Evolutionary conservation across 2,888 invertebrate genomes (phyloP), one percentile per base, ranked within the genome.

Genomic region (Cosmopolites sordidus): DNA sequence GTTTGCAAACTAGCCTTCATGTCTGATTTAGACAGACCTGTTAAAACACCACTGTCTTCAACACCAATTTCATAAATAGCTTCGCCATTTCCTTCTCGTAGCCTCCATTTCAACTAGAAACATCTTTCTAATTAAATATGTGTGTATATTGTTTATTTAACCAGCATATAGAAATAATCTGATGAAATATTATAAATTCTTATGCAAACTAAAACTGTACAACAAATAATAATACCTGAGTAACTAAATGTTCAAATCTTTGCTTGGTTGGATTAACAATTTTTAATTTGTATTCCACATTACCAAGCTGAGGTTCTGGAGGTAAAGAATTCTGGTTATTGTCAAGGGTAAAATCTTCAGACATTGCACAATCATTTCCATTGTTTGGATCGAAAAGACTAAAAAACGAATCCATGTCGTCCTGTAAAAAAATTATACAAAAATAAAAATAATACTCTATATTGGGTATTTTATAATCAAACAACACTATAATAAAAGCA

Each of bases 51-150:
- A 66, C 87, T 89, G 75, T 93, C 94, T 53, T 92, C 86, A 1
- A 94, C 93, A 0, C 98, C 98, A 44, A 98, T 89, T 74, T 97
- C 95, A 76, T 99, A 99, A 58, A 99, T 92, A 0, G 97, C 97
- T 73, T 94, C 92, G 0, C 98, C 99, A 61, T 94, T 91, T 18
- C 99, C 94, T 74, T 95, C 94, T 0, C 92, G 83, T 8, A 99
- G 79, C 0, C 99, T 82, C 98, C 98, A 99, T 78, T 99, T 99
- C 83, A 99, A 83, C 85, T 86, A 56, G 60, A 33, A 22, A 33
- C 5, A 33, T 12, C n/a, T n/a, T 33, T 33, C n/a, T 5, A 22
- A n/a, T n/a, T n/a, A n/a, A n/a, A n/a, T n/a, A n/a, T n/a, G n/a
- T n/a, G n/a, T n/a, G n/a, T n/a, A n/a, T n/a, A n/a, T n/a, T n/a